phyloP scores from a whole-genome alignment of 2,888 invertebrate genomes.

The Octodonta nipae region DNA sequence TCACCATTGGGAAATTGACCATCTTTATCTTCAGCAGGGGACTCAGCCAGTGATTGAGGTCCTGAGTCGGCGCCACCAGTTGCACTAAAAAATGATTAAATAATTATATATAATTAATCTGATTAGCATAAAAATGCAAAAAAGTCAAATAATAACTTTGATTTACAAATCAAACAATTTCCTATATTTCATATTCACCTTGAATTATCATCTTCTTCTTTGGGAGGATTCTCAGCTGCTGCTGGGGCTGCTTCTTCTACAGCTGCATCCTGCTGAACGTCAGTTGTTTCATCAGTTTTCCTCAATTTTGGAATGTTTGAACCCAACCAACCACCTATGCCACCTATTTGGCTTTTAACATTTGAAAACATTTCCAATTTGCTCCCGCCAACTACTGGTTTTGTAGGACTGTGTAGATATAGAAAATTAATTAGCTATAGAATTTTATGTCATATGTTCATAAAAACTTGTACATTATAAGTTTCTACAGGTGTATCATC shows the following conservation, averaged over 20 bases:
- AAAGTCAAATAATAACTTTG: too few species aligned
- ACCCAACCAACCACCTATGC: constrained; percentile 64
- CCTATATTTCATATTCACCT: constrained; percentile 53
- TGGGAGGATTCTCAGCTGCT: constrained; percentile 33
- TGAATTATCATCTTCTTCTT: constrained; percentile 77
- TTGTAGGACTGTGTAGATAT: constrained; percentile 47
- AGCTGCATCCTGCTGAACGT: constrained; percentile 25
- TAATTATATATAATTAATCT: too few species aligned
- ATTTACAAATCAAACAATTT: too few species aligned
- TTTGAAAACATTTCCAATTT: constrained; percentile 74
- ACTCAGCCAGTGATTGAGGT: constrained; percentile 64
- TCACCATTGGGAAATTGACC: constrained; percentile 65
- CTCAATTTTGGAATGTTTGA: constrained; percentile 63
- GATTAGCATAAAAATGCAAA: too few species aligned
- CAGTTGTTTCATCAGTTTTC: constrained; percentile 43
- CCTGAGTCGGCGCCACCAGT: constrained; percentile 85
- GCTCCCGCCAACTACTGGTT: constrained; percentile 37
- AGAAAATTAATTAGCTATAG: not conserved
- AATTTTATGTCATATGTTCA: too few species aligned
- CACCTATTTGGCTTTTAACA: constrained; percentile 75
- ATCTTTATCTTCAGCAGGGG: constrained; percentile 68
- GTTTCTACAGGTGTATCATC: too few species aligned
- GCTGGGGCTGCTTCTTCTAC: constrained; percentile 36
- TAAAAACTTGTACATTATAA: too few species aligned
- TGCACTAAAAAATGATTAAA: constrained; percentile 65